These are phyloP conservation scores for Harmothoe impar DNA, from an alignment of 2,888 invertebrate genomes.

Conservation along the genomic window DNA sequence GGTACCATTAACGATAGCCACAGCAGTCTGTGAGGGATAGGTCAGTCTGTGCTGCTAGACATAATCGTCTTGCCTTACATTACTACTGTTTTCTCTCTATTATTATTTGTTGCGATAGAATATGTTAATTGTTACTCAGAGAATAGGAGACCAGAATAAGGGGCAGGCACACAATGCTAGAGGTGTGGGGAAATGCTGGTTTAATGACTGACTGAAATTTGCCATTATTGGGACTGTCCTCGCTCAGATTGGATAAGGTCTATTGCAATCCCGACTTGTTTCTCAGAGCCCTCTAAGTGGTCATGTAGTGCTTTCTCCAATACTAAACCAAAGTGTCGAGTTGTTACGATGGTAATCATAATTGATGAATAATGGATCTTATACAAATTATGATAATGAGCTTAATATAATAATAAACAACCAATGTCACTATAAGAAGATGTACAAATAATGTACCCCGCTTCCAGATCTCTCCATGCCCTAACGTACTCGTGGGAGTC, in stretches of 20 bases:
- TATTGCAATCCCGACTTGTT: neutral
- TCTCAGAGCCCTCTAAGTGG: conserved; percentile 14
- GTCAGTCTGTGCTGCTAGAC: conserved; percentile 27
- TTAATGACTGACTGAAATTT: neutral
- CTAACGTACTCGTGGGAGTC: neutral
- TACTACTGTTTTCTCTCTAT: neutral
- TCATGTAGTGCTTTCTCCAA: conserved; percentile 33
- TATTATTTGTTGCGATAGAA: conserved; percentile 13
- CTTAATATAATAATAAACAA: conserved; percentile 34
- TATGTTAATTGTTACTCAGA: conserved; percentile 50
- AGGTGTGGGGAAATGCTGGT: conserved; percentile 6
- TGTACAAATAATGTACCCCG: conserved; percentile 45
- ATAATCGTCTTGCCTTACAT: conserved; percentile 57
- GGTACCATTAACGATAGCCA: neutral
- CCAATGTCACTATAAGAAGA: conserved; percentile 30
- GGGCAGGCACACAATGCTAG: neutral
- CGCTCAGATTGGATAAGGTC: neutral
- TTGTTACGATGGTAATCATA: neutral
- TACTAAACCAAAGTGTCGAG: conserved; percentile 41
- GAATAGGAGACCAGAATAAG: neutral
- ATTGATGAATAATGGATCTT: neutral
- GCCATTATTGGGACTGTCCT: neutral
- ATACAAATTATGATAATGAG: neutral
- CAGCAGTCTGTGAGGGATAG: neutral
- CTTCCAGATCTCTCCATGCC: conserved; percentile 49